Evolutionary conservation across 2,797 vertebrate genomes (phyloP).

Genomic region (Gallinago stenura): DNA sequence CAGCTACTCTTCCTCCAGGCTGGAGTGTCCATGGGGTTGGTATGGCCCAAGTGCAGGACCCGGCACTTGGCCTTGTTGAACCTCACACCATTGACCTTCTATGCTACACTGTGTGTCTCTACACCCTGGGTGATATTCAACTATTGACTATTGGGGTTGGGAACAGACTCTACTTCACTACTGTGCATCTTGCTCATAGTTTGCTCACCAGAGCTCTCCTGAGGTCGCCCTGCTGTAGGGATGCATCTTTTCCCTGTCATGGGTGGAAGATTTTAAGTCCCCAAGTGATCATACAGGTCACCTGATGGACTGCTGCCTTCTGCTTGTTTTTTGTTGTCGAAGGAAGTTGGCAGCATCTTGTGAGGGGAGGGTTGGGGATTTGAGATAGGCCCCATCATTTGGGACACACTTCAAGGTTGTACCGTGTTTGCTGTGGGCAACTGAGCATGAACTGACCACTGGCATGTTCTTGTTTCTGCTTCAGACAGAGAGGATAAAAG

Average conservation of each 20-base stretch:
- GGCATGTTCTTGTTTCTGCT: neutral
- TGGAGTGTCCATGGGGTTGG: too few species aligned
- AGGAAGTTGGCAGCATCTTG: neutral
- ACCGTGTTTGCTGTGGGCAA: neutral
- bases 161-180: neutral
- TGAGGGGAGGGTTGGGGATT: neutral
- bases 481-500: conserved; percentile 84
- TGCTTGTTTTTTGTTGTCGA: neutral
- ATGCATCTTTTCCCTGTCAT: neutral
- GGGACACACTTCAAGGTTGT: neutral
- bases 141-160: neutral
- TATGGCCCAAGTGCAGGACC: too few species aligned
- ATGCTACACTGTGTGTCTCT: neutral
- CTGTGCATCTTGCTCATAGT: neutral
- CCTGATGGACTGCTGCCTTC: neutral
- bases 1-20: too few species aligned
- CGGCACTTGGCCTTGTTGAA: too few species aligned
- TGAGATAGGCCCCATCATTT: neutral
- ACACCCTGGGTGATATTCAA: neutral
- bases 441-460: neutral
- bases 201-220: neutral
- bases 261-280: neutral
- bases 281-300: neutral
- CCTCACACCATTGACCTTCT: neutral
- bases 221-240: neutral